Evolutionary conservation across 2,888 invertebrate species (phyloP), one percentile per base, ranked within the genome.

Genomic region (Emmelina monodactyla): DNA sequence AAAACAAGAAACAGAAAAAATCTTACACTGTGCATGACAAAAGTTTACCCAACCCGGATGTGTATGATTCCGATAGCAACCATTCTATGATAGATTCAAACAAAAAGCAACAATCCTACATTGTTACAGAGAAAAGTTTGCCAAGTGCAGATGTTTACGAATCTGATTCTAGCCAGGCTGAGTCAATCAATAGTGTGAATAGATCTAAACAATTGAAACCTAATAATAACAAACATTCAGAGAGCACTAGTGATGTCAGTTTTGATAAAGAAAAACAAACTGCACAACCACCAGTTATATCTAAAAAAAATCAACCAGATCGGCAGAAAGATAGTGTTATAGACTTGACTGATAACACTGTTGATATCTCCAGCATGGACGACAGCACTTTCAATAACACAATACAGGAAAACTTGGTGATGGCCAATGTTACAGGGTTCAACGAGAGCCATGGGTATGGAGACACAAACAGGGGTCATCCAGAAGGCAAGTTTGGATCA

Each of bases 11-110:
- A 43, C 76, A 60, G 57, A 51, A 50, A 19, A 76, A 65, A 56
- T 70, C 46, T 52, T 80, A 49, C 56, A 57, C 46, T 49, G 78
- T 55, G 39, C 58, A 53, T 44, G 70, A 53, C 50, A 81, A 55
- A 60, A 62, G 54, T 47, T 43, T 81, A 16, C 68, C 71, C 2
- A 68, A 52, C 47, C 52, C 78, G 4, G 85, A 85, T 60, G 69
- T 84, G 4, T 84, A 84, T 50, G 82, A 82, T 51, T 84, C 84
- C 29, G 85, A 85, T 46, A 85, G 85, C 45, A 75, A 76, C 43
- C 71, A 73, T 32, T 73, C 69, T 16, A 47, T 47, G 1, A 49
- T 56, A 37, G 64, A 65, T 3, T 40, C 46, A 16, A 63, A 55
- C 32, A 70, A 62, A 43, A 56, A 46, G 22, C 48, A 48, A 31